These are phyloP conservation scores for Sialis lutaria DNA, from an alignment of 2,888 invertebrate genomes.

Conservation along the genomic window DNA sequence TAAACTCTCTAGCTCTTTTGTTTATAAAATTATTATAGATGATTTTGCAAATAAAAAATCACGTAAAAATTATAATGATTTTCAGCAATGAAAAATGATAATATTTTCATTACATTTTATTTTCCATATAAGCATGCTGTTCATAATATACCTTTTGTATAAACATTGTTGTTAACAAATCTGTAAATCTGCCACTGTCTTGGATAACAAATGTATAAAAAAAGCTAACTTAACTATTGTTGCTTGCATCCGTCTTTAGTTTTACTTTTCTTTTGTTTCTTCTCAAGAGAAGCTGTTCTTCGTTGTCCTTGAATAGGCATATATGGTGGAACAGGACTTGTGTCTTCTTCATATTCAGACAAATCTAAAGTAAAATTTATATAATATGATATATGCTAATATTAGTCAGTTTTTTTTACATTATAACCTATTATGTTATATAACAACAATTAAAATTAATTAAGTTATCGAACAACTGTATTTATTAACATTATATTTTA, in stretches of 20 bases:
- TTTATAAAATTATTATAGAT: no score
- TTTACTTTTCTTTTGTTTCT: conserved; percentile 37
- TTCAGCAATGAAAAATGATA: no score
- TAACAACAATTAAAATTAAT: background rate
- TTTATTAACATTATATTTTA: conserved; percentile 2
- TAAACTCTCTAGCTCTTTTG: no score
- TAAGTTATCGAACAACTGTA: background rate
- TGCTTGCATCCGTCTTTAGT: conserved; percentile 44
- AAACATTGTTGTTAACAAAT: no score
- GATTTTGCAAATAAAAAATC: no score
- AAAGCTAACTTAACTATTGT: conserved; percentile 24
- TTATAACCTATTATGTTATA: background rate
- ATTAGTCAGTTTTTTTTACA: background rate
- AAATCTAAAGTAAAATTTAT: conserved; percentile 6
- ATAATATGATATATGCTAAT: no score
- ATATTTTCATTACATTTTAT: no score
- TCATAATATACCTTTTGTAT: no score
- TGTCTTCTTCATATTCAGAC: conserved; percentile 30
- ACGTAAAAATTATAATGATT: no score
- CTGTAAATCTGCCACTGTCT: no score
- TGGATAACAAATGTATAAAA: no score
- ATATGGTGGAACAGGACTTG: conserved; percentile 44
- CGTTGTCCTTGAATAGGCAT: conserved; percentile 66
- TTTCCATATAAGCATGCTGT: no score
- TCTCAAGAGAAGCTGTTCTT: conserved; percentile 41